phyloP scores from a whole-genome alignment of 2,888 invertebrate genomes.

The Unio pictorum region DNA sequence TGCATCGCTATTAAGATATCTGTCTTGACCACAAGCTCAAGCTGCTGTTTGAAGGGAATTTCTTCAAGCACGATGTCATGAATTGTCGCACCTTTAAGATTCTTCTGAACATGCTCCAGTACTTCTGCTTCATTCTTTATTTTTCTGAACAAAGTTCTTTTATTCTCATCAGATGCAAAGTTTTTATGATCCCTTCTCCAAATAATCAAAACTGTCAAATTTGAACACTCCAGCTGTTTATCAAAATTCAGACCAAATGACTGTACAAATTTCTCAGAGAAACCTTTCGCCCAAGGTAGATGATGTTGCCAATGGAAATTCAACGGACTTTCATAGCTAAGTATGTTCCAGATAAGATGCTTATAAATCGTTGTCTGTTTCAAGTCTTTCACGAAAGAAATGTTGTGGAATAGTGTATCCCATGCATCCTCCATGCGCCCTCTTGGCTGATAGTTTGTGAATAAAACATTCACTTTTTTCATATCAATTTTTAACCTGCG shows the following conservation, averaged over 20 bases:
- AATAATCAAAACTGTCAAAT: slow-evolving; percentile 20
- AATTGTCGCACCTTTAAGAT: slow-evolving; percentile 9
- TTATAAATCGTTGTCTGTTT: slow-evolving; percentile 14
- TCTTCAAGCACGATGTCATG: slow-evolving; percentile 18
- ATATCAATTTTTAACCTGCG: slow-evolving; percentile 20
- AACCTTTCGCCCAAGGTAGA: slow-evolving; percentile 21
- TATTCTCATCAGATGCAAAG: too few relatives aligned
- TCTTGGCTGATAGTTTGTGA: slow-evolving; percentile 27
- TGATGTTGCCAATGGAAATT: slow-evolving; percentile 23
- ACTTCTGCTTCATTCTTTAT: slow-evolving; percentile 30
- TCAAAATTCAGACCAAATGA: slow-evolving; percentile 14
- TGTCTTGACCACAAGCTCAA: slow-evolving; percentile 24
- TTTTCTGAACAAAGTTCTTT: slow-evolving; percentile 17
- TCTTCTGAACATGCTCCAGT: slow-evolving; percentile 3
- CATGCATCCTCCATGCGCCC: slow-evolving; percentile 28
- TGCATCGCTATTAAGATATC: slow-evolving; percentile 40
- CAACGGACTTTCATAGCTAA: slow-evolving; percentile 36
- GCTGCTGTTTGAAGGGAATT: slow-evolving; percentile 23
- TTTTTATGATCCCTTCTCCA: slow-evolving; percentile 24
- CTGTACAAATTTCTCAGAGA: slow-evolving; percentile 21
- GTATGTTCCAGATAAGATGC: slow-evolving; percentile 27
- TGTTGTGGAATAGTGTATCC: slow-evolving; percentile 23
- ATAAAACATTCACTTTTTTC: slow-evolving; percentile 15
- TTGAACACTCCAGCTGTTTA: slow-evolving; percentile 20
- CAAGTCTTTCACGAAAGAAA: slow-evolving; percentile 15